phyloP scores from a whole-genome alignment of 2,888 invertebrate species.

The Unio delphinus region DNA sequence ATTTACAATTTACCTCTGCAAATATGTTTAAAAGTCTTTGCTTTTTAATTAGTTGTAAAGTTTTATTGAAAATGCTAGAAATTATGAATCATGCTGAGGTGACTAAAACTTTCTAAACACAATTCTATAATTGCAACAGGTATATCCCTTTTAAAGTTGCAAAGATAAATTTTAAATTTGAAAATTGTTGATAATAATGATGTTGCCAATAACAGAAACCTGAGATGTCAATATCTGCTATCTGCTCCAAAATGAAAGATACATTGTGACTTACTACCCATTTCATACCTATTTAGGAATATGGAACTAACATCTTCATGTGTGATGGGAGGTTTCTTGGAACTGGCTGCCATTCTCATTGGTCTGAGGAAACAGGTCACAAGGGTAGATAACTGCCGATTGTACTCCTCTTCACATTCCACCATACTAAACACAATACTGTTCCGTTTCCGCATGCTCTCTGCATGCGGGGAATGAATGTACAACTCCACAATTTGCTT shows the following conservation, averaged over 20 bases:
- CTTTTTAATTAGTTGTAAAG: no score
- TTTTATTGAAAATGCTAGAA: no score
- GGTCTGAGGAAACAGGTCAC: constrained; percentile 87
- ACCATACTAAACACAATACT: constrained; percentile 84
- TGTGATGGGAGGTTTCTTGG: constrained; percentile 91
- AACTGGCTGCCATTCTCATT: constrained; percentile 94
- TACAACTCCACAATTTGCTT: constrained; percentile 96
- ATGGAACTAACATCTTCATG: constrained; percentile 96
- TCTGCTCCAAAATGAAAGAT: neutral
- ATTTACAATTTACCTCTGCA: no score
- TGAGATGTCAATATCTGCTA: neutral
- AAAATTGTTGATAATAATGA: no score
- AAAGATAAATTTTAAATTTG: no score
- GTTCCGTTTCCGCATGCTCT: constrained; percentile 93
- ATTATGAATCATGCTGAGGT: no score
- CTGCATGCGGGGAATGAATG: constrained; percentile 93
- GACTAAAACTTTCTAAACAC: no score
- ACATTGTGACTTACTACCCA: neutral
- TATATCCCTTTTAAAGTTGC: no score
- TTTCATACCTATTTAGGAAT: constrained; percentile 82
- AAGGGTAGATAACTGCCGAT: constrained; percentile 89
- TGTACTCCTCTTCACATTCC: constrained; percentile 93
- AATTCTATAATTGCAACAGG: no score
- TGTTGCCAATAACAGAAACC: neutral
- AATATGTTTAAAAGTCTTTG: no score